These are phyloP conservation scores for Cotesia vestalis DNA, from an alignment of 1,140 invertebrate genomes.

Conservation along the genomic window DNA sequence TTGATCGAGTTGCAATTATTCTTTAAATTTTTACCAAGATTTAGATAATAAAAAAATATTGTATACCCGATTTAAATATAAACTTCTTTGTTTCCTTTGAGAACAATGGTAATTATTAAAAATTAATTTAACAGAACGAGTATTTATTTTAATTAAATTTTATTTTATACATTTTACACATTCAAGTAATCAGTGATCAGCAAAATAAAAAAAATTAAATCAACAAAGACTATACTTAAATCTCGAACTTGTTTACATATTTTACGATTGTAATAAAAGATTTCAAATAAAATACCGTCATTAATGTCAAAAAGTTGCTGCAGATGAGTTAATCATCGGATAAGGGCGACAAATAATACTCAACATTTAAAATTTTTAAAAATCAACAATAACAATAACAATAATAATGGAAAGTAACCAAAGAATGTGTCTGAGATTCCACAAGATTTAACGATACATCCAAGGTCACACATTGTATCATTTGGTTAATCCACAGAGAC, in stretches of 20 bases:
- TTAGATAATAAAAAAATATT: slow-evolving; percentile 16
- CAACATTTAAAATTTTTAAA: not conserved
- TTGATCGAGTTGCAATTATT: slow-evolving; percentile 51
- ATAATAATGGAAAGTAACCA: not conserved
- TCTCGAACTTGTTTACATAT: too few species aligned
- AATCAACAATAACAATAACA: not conserved
- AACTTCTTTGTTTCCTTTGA: not conserved
- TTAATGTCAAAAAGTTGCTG: not conserved
- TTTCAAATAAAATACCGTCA: not conserved
- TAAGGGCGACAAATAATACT: slow-evolving; percentile 13
- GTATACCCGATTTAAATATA: not conserved
- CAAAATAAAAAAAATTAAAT: too few species aligned
- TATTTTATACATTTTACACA: too few species aligned
- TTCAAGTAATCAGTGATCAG: too few species aligned
- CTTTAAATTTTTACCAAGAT: slow-evolving; percentile 21
- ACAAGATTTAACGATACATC: slow-evolving; percentile 13
- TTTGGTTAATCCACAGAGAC: slow-evolving; percentile 25
- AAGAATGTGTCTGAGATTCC: not conserved
- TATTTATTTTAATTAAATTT: too few species aligned
- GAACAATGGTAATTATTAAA: too few species aligned
- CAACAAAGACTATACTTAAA: too few species aligned
- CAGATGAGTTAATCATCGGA: slow-evolving; percentile 19
- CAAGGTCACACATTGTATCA: slow-evolving; percentile 3
- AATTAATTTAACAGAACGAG: too few species aligned
- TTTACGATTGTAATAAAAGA: not conserved